Conservation (phyloP, 2,888 invertebrate species). For the Norana najaformis region DNA sequence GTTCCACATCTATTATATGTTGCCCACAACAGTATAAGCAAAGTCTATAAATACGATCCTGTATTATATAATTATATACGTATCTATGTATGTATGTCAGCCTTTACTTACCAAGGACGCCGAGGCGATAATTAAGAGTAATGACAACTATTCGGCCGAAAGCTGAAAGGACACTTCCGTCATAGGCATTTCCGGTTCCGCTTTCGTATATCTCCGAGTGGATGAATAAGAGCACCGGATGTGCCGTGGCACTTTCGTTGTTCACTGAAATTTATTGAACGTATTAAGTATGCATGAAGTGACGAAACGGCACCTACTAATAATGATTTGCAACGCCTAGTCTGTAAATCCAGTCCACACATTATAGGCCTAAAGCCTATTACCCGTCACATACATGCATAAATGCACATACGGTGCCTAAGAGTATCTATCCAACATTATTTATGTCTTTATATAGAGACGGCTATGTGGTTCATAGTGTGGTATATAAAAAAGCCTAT, state of each 20-base stretch:
- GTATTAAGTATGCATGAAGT: not conserved
- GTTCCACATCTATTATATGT: no score
- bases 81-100: not conserved
- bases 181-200: slow-evolving; percentile 95
- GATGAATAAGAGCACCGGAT: slow-evolving; percentile 82
- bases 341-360: not conserved
- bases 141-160: slow-evolving; percentile 89
- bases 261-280: not conserved
- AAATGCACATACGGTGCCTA: not conserved
- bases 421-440: no score
- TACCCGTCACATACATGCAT: no score
- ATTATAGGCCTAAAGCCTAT: no score
- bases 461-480: not conserved
- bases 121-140: slow-evolving; percentile 93
- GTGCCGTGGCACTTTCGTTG: not conserved
- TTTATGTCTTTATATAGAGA: not conserved
- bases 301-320: not conserved
- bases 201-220: slow-evolving; percentile 95
- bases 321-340: not conserved
- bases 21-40: no score
- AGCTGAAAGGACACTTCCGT: slow-evolving; percentile 89
- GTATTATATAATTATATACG: not conserved
- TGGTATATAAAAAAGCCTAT: no score
- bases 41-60: no score
- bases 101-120: slow-evolving; percentile 73